Percentiles rank a stretch among this genome's conserved stretches.
Evolutionary conservation across 2,113 vertebrate species (phyloP).

Genomic region (Spea bombifrons): DNA sequence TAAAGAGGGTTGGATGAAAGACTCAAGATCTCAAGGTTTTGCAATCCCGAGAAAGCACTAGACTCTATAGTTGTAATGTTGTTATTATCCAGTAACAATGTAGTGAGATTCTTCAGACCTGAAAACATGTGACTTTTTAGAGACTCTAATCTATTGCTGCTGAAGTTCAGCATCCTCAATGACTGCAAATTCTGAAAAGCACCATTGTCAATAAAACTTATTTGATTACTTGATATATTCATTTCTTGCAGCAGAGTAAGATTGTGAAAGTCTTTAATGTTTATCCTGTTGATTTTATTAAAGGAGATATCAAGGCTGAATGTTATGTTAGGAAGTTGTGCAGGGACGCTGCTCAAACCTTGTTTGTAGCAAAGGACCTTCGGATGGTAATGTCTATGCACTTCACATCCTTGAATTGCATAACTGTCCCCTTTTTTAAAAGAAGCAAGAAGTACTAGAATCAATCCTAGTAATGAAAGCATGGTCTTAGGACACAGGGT

Average conservation of each 20-base stretch:
- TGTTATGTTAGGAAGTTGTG: constrained; percentile 53
- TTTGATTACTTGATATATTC: constrained; percentile 52
- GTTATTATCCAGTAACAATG: constrained; percentile 52
- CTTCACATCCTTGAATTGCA: constrained; percentile 41
- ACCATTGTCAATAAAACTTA: constrained; percentile 33
- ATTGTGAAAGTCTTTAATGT: constrained; percentile 49
- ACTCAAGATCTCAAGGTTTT: constrained; percentile 53
- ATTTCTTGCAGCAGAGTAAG: constrained; percentile 43
- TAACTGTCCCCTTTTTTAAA: constrained; percentile 22
- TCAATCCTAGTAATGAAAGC: not conserved
- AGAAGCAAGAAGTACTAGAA: not conserved
- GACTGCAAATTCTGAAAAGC: constrained; percentile 52
- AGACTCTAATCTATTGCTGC: constrained; percentile 48
- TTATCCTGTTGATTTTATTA: constrained; percentile 57
- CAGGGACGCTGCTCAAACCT: constrained; percentile 50
- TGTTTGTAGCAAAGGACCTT: constrained; percentile 48
- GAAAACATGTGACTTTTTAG: constrained; percentile 51
- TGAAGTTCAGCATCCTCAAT: constrained; percentile 55
- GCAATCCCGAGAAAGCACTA: constrained; percentile 50
- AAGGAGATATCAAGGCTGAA: constrained; percentile 50
- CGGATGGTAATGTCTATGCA: constrained; percentile 5
- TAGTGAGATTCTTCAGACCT: constrained; percentile 56
- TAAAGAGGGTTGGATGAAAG: constrained; percentile 54
- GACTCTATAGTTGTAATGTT: constrained; percentile 35
- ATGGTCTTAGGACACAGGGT: not conserved